These are phyloP conservation scores for Hycleus phaleratus DNA, from an alignment of 1,140 invertebrate species.

Conservation along the genomic window DNA sequence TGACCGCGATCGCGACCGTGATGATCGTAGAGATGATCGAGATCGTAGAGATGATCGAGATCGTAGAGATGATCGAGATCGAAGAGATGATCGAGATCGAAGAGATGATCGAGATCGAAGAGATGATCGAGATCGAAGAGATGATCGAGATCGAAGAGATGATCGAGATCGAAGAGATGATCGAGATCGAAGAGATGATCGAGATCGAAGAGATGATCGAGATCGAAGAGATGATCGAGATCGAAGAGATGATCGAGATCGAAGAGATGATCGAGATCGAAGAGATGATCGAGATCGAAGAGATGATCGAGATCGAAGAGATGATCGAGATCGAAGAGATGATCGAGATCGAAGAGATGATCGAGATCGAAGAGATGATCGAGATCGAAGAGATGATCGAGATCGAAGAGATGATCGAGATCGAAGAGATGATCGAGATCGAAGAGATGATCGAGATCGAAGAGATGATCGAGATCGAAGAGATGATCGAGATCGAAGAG, in stretches of 20 bases:
- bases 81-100: neutral
- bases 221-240: slow-evolving; percentile 15
- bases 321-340: slow-evolving; percentile 4
- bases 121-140: slow-evolving; percentile 5
- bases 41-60: neutral
- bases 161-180: slow-evolving; percentile 5
- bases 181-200: slow-evolving; percentile 10
- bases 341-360: slow-evolving; percentile 9
- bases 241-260: slow-evolving; percentile 6
- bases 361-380: slow-evolving; percentile 9
- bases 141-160: slow-evolving; percentile 1
- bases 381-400: slow-evolving; percentile 3
- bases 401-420: slow-evolving; percentile 3
- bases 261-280: slow-evolving; percentile 2
- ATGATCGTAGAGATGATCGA: slow-evolving; percentile 1
- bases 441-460: neutral
- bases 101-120: slow-evolving; percentile 18
- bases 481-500: neutral
- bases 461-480: neutral
- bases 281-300: slow-evolving; percentile 5
- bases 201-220: neutral
- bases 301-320: slow-evolving; percentile 3
- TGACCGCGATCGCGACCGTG: slow-evolving; percentile 11
- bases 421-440: slow-evolving; percentile 1
- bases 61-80: slow-evolving; percentile 10